A percentile compares a stretch with the other conserved stretches of the same genome.
Evolutionary conservation across 1,140 invertebrate genomes (phyloP).

Genomic region (Oryctes rhinoceros): DNA sequence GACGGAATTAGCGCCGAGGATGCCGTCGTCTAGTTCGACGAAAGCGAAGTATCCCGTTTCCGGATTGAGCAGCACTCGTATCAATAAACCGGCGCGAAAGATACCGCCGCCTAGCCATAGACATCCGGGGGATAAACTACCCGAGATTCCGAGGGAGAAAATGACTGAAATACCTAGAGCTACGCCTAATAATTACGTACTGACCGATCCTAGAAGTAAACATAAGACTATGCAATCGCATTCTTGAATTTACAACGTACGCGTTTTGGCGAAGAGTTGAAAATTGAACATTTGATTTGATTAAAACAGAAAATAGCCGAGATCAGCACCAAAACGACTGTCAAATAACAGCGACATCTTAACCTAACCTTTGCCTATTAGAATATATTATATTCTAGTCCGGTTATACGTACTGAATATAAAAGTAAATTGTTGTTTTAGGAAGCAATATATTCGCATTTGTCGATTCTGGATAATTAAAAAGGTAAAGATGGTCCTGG

Average conservation of each 20-base stretch:
- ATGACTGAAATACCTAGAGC: conserved; percentile 49
- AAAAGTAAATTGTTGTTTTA: too few relatives aligned
- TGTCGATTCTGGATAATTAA: too few relatives aligned
- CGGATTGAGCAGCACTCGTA: conserved; percentile 68
- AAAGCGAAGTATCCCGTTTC: conserved; percentile 70
- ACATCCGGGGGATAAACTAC: conserved; percentile 69
- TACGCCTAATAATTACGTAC: conserved; percentile 60
- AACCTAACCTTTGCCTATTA: conserved; percentile 42
- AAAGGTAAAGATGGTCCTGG: too few relatives aligned
- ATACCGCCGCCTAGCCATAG: conserved; percentile 65
- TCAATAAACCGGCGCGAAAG: conserved; percentile 67
- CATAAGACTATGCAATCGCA: conserved; percentile 59
- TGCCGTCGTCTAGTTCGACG: conserved; percentile 49
- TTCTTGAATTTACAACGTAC: conserved; percentile 45
- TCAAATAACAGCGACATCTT: neutral
- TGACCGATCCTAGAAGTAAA: conserved; percentile 57
- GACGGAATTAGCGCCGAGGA: conserved; percentile 51
- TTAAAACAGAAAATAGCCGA: neutral
- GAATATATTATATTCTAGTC: too few relatives aligned
- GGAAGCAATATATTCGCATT: too few relatives aligned
- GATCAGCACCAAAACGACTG: neutral
- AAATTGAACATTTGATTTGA: too few relatives aligned
- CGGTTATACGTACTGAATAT: too few relatives aligned
- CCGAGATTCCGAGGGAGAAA: conserved; percentile 56
- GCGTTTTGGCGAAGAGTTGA: too few relatives aligned